Evolutionary conservation across 2,888 invertebrate genomes (phyloP).

Genomic region (Augiades crinisus): DNA sequence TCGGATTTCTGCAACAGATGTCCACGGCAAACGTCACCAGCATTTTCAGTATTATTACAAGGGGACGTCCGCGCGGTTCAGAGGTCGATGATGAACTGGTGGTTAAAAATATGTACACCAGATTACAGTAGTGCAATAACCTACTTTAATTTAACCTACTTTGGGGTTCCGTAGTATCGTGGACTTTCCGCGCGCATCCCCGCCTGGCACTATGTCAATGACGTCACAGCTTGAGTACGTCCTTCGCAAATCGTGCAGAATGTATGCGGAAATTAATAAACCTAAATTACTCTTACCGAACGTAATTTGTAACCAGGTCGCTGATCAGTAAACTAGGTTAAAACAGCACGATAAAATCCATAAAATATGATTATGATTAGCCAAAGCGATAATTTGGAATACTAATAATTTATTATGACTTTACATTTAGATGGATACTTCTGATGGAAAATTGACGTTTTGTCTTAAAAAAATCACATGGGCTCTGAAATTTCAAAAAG

Average conservation of each 20-base stretch:
- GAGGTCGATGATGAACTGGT: conserved; percentile 54
- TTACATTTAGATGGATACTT: conserved; percentile 7
- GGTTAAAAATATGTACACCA: conserved; percentile 56
- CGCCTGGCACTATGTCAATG: conserved; percentile 72
- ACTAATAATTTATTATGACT: conserved; percentile 24
- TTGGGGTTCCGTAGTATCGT: conserved; percentile 67
- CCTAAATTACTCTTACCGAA: conserved; percentile 61
- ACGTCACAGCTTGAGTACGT: conserved; percentile 64
- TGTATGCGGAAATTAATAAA: conserved; percentile 71
- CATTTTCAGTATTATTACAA: conserved; percentile 43
- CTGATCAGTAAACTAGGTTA: conserved; percentile 58
- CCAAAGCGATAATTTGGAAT: conserved; percentile 25
- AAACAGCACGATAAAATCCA: conserved; percentile 46
- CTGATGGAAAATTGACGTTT: neutral
- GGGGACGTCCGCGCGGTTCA: conserved; percentile 49
- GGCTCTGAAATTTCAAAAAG: no score
- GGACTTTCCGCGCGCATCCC: conserved; percentile 62
- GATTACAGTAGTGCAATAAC: conserved; percentile 70
- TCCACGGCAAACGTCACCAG: conserved; percentile 39
- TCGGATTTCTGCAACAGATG: conserved; percentile 54
- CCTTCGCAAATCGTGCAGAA: conserved; percentile 56
- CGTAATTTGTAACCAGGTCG: conserved; percentile 47
- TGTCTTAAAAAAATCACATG: no score
- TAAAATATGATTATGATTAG: conserved; percentile 32
- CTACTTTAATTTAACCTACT: conserved; percentile 79